Percentiles rank a stretch among this genome's conserved stretches.
These are phyloP conservation scores for Solenodon paradoxus DNA, from an alignment of 2,113 vertebrate species.

Conservation along the genomic window DNA sequence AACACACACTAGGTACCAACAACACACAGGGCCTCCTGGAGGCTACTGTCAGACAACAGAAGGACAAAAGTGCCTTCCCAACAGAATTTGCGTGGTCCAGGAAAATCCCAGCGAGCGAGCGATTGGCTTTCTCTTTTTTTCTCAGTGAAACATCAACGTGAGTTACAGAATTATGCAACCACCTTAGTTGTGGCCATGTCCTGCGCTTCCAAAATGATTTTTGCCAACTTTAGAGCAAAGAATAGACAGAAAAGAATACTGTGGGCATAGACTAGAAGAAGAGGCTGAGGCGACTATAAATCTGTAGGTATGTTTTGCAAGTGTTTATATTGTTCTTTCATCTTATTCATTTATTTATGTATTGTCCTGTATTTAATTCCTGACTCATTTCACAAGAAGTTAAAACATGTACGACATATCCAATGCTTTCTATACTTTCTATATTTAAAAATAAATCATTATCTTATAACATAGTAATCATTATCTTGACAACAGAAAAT, in stretches of 20 bases:
- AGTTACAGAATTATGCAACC: neutral
- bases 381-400: neutral
- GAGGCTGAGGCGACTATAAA: neutral
- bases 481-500: neutral
- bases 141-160: neutral
- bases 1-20: accelerated
- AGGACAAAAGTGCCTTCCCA: neutral
- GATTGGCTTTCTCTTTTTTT: neutral
- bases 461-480: too few relatives aligned
- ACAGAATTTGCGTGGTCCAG: neutral
- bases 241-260: neutral
- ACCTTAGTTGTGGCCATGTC: neutral
- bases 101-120: neutral
- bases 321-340: neutral
- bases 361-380: neutral
- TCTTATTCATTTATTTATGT: neutral
- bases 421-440: neutral
- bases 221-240: neutral
- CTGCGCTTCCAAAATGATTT: neutral
- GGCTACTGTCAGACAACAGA: neutral
- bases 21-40: neutral
- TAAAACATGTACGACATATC: neutral
- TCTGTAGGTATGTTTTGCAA: neutral
- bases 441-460: neutral
- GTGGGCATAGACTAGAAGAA: neutral